Evolutionary conservation across 2,113 vertebrate genomes (phyloP).

Genomic region (Passer domesticus): DNA sequence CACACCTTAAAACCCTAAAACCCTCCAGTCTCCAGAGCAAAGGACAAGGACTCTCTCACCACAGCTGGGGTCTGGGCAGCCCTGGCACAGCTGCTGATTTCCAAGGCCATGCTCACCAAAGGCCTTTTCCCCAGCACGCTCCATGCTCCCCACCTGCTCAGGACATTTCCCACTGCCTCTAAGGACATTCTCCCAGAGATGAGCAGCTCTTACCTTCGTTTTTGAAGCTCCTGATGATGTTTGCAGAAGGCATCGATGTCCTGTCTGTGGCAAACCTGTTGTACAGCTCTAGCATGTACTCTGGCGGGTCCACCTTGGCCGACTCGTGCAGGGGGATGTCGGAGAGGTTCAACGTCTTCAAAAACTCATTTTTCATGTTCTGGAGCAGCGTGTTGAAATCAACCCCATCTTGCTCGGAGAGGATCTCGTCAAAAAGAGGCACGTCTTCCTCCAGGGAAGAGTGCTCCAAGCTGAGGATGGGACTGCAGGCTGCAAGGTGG

Average conservation of each 20-base stretch:
- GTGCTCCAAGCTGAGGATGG: conserved; percentile 85
- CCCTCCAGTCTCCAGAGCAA: background rate
- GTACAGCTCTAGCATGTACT: conserved; percentile 98
- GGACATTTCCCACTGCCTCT: background rate
- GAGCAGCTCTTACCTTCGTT: conserved; percentile 86
- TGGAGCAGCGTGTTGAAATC: conserved; percentile 87
- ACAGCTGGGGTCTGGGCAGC: background rate
- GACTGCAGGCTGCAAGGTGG: conserved; percentile 74
- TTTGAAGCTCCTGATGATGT: conserved; percentile 96
- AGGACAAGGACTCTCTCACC: background rate
- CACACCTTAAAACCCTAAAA: background rate
- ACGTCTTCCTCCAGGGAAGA: conserved; percentile 82
- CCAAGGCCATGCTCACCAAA: background rate
- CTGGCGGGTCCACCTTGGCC: conserved; percentile 86
- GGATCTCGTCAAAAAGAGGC: conserved; percentile 84
- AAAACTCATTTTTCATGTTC: conserved; percentile 89
- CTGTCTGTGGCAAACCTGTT: conserved; percentile 93
- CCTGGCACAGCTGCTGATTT: background rate
- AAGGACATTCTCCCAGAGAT: background rate
- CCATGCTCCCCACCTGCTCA: background rate
- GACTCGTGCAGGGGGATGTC: conserved; percentile 78
- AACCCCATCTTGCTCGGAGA: conserved; percentile 84
- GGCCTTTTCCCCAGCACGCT: background rate
- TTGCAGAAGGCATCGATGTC: conserved; percentile 89
- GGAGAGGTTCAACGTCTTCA: conserved; percentile 89